Conservation (phyloP, 2,797 vertebrate species). For the Enteromius argenteus region DNA sequence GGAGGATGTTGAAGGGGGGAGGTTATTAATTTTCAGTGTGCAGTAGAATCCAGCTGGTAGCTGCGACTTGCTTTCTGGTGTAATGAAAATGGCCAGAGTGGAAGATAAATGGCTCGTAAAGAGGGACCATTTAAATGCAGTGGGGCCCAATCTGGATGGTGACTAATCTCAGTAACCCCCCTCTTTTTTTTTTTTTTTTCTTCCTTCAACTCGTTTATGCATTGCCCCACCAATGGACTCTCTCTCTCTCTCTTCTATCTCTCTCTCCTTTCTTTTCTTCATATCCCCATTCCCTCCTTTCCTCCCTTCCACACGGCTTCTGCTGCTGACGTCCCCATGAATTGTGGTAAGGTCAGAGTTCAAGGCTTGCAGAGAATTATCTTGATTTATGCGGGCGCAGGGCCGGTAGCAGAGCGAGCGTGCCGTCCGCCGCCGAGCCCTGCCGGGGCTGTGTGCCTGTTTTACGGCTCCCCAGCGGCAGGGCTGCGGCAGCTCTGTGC, state of each 20-base stretch:
- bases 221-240: slow-evolving; percentile 39
- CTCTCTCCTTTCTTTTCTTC: slow-evolving; percentile 19
- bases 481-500: slow-evolving; percentile 86
- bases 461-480: slow-evolving; percentile 90
- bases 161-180: slow-evolving; percentile 55
- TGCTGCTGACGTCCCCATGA: slow-evolving; percentile 83
- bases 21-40: slow-evolving; percentile 97
- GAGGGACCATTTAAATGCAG: slow-evolving; percentile 98
- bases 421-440: slow-evolving; percentile 80
- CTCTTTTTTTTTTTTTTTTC: slow-evolving; percentile 26
- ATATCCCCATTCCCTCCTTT: slow-evolving; percentile 5
- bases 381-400: slow-evolving; percentile 92
- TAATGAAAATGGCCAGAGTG: slow-evolving; percentile 98
- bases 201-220: slow-evolving; percentile 15
- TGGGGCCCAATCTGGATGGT: slow-evolving; percentile 76
- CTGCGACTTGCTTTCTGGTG: slow-evolving; percentile 91
- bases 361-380: slow-evolving; percentile 97
- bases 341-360: slow-evolving; percentile 94
- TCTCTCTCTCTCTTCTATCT: slow-evolving; percentile 52
- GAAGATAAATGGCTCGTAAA: slow-evolving; percentile 99
- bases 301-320: slow-evolving; percentile 27
- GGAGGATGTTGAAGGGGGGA: slow-evolving; percentile 70
- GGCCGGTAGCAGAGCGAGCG: slow-evolving; percentile 83
- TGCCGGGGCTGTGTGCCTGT: slow-evolving; percentile 80
- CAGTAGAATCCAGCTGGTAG: slow-evolving; percentile 96